Conservation (phyloP, 30 jellyfish, hydroid and myxozoan genomes). For the Aurelia coerulea region DNA sequence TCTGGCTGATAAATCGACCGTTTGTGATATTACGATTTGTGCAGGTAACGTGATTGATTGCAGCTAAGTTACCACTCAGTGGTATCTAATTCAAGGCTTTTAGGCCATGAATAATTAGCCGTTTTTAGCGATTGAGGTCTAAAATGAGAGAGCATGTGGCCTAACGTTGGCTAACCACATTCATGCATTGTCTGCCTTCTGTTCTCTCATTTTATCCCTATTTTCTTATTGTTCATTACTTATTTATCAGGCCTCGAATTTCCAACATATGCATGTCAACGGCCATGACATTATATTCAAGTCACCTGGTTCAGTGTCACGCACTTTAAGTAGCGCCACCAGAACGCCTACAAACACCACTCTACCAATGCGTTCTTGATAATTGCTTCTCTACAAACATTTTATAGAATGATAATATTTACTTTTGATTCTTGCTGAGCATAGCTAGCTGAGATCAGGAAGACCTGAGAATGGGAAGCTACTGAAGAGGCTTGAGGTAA, state of each 20-base stretch:
- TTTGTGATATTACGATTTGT: no score
- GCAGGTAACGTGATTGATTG: neutral
- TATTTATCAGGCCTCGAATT: constrained; percentile 23
- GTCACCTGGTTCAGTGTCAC: constrained; percentile 12
- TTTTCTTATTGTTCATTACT: constrained; percentile 34
- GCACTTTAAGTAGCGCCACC: constrained; percentile 39
- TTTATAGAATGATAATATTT: no score
- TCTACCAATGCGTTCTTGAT: no score
- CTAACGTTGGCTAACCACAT: constrained; percentile 52
- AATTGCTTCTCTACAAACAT: no score
- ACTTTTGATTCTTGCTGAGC: no score
- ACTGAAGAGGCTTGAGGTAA: no score
- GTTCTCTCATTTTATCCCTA: constrained; percentile 48
- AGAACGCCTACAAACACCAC: neutral
- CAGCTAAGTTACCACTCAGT: constrained; percentile 20
- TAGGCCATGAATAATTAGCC: constrained; percentile 10
- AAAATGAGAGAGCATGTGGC: constrained; percentile 47
- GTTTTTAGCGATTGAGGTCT: constrained; percentile 26
- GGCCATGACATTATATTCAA: constrained; percentile 49
- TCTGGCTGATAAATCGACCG: no score
- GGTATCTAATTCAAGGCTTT: constrained; percentile 42
- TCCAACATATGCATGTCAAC: constrained; percentile 42
- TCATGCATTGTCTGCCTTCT: constrained; percentile 63
- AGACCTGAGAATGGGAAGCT: no score
- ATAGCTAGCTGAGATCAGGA: no score